phyloP scores from a whole-genome alignment of 2,888 invertebrate genomes.

The Lymantria monacha region DNA sequence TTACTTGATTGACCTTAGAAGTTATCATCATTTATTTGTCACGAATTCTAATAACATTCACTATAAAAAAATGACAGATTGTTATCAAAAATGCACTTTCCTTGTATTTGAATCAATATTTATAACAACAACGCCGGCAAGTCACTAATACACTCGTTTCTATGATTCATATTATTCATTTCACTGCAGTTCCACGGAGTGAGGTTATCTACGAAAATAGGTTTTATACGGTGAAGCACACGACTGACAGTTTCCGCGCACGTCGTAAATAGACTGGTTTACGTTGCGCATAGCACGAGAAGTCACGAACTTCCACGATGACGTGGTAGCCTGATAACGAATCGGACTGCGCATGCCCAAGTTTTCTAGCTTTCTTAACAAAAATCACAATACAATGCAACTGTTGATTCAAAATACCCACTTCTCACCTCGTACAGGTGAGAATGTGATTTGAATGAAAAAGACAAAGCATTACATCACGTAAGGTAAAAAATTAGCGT shows the following conservation, averaged over 20 bases:
- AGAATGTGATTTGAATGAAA: conserved; percentile 49
- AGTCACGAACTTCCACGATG: conserved; percentile 42
- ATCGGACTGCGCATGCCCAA: conserved; percentile 53
- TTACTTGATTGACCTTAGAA: conserved; percentile 40
- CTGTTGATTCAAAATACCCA: background rate
- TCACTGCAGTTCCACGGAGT: conserved; percentile 45
- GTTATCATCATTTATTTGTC: conserved; percentile 47
- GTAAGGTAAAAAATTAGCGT: conserved; percentile 67
- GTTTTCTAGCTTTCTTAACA: conserved; percentile 36
- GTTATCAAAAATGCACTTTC: background rate
- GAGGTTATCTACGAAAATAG: conserved; percentile 75
- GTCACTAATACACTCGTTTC: background rate
- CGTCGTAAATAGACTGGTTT: conserved; percentile 64
- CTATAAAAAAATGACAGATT: background rate
- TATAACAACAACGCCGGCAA: background rate
- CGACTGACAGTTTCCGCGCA: conserved; percentile 45
- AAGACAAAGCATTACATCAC: conserved; percentile 63
- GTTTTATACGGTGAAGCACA: conserved; percentile 41
- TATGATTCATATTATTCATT: background rate
- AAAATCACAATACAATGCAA: conserved; percentile 2
- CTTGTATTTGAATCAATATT: background rate
- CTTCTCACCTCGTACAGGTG: conserved; percentile 30
- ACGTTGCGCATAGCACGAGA: conserved; percentile 24
- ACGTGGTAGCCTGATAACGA: conserved; percentile 21
- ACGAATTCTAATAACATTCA: conserved; percentile 54